Base-by-base conservation (phyloP, 2,113 vertebrate genomes). In the Ceyx margarethae region DNA sequence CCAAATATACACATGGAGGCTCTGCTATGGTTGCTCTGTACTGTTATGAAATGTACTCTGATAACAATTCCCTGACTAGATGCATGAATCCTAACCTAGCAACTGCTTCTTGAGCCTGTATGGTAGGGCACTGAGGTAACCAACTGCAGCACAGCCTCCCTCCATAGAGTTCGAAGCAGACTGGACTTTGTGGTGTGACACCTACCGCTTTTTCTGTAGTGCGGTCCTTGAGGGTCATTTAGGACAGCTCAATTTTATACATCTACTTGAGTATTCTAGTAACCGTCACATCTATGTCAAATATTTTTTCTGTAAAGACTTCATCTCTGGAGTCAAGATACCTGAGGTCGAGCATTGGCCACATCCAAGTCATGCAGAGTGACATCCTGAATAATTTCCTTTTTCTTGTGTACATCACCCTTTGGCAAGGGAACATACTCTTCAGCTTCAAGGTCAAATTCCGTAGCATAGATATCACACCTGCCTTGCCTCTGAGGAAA, bases 361-460 rank as follows among this genome's bases (percentile, higher is more conserved):
- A 99, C 96, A 69, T 99, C 99, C 96, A 99, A 97, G 95, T 99
- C 99, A 18, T 99, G 99, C 90, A 99, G 96, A 25, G 99, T 99
- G 91, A 99, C 99, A 48, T 99, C 99, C 97, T 99, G 99, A 88
- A 99, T 99, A 83, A 99, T 99, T 96, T 99, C 99, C 95, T 99
- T 99, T 97, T 99, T 99, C 97, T 99, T 99, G 97, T 99, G 99
- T 72, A 99, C 99, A 18, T 99, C 99, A 7, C 99, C 99, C 96
- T 99, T 99, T 53, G 99, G 99, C 93, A 99, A 97, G 3, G 99
- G 99, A 57, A 99, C 99, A 5, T 99, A 99, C 88, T 99, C 99
- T 95, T 99, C 99, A 5, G 99, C 99, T 97, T 99, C 99, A 96
- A 99, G 98, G 97, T 99, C 99, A 64, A 99, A 99, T 97, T 99